Base-by-base conservation (phyloP, 2,888 invertebrate species). In the Stenichneumon culpator region DNA sequence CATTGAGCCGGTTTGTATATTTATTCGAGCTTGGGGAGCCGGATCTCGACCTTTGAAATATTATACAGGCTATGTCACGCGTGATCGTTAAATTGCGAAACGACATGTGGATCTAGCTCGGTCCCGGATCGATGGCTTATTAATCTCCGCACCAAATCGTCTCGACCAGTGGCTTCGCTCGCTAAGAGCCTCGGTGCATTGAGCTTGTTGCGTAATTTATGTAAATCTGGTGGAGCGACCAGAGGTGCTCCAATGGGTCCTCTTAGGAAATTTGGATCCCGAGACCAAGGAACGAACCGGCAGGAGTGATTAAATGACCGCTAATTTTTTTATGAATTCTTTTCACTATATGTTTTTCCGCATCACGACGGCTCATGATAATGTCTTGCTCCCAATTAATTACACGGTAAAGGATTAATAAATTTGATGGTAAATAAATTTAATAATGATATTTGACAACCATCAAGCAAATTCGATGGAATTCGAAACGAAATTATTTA, bases 121-220 rank as follows among this genome's bases (percentile, higher is more conserved):
- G 47, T 14, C 11, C 39, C 57, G n/a, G 50, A 82, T 78, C 39
- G 78, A 67, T 32, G 7, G 75, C 47, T 54, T 57, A 63, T 73
- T 79, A 83, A 83, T 83, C 60, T 74, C 22, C 60, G 73, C 69
- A 74, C 52, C 52, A 54, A 83, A 83, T 83, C 68, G 60, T 83
- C 63, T 74, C 36, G 57, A 68, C 50, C 47, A 50, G 57, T 25
- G 73, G 63, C 63, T 44, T 47, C 19, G 63, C 9, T 22, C 32
- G 16, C 50, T 11, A 3, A 25, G 22, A 44, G 32, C 28, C 28
- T 19, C 44, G 14, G 39, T 54, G 63, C 54, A 70, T 52, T 69
- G 36, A 36, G 57, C 22, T 74, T 36, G 63, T 74, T 83, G 63
- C 70, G 22, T 70, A 50, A 83, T 67, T 75, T 75, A 83, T 83